These are phyloP conservation scores for Andrena marginata DNA, from an alignment of 2,888 invertebrate species.

Conservation along the genomic window DNA sequence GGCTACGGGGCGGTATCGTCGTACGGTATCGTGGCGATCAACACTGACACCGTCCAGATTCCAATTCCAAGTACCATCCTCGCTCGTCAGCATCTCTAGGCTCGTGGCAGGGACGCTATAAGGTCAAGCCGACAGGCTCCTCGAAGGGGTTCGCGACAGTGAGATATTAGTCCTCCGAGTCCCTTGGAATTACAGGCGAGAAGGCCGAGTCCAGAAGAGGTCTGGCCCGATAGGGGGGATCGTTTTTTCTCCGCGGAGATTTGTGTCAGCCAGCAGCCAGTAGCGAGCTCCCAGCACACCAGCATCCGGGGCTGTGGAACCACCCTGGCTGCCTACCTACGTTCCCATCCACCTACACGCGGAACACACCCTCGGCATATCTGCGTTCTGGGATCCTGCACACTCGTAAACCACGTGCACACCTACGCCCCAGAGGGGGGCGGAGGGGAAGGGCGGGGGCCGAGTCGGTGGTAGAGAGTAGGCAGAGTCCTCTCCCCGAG, in stretches of 20 bases:
- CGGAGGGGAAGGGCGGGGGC: conserved; percentile 7
- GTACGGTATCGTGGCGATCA: conserved; percentile 28
- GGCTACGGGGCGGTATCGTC: conserved; percentile 29
- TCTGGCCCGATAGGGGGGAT: conserved; percentile 49
- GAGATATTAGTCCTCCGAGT: conserved; percentile 54
- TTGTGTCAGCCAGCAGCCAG: conserved; percentile 68
- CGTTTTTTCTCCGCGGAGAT: conserved; percentile 67
- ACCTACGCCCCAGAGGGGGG: conserved; percentile 45
- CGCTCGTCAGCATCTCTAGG: neutral
- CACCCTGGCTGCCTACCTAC: conserved; percentile 46
- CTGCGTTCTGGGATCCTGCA: conserved; percentile 53
- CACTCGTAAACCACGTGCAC: conserved; percentile 52
- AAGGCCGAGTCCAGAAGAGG: conserved; percentile 37
- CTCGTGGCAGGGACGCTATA: neutral
- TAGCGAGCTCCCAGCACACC: conserved; percentile 49
- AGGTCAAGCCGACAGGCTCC: conserved; percentile 3
- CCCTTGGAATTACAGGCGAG: conserved; percentile 51
- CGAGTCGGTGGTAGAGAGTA: conserved; percentile 46
- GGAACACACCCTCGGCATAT: conserved; percentile 38
- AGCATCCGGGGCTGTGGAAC: conserved; percentile 66
- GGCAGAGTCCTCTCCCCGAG: conserved; percentile 63
- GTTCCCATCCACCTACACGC: conserved; percentile 46
- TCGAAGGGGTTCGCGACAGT: conserved; percentile 19
- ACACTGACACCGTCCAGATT: neutral
- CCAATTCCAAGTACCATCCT: neutral